Conservation (phyloP, 2,113 vertebrate genomes). For the Heterotis niloticus region DNA sequence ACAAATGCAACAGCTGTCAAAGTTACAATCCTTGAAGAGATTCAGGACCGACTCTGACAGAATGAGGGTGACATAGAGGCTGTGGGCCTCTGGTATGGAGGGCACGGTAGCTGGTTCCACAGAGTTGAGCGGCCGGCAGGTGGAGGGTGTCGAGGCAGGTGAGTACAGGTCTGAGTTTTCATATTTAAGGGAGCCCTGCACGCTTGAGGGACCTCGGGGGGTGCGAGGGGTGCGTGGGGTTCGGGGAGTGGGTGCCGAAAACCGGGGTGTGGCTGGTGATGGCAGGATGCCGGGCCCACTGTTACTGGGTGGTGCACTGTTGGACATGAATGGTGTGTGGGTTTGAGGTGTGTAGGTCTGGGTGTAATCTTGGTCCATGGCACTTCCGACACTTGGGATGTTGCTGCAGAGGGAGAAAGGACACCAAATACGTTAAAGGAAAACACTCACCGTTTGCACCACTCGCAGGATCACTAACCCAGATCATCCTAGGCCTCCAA, state of each 20-base stretch:
- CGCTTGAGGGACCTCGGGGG: constrained; percentile 87
- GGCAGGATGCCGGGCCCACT: constrained; percentile 86
- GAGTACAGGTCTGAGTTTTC: constrained; percentile 96
- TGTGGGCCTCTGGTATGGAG: constrained; percentile 94
- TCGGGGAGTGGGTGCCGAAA: constrained; percentile 84
- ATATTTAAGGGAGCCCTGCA: constrained; percentile 90
- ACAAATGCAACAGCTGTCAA: constrained; percentile 97
- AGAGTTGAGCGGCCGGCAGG: constrained; percentile 89
- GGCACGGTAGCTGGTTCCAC: constrained; percentile 93
- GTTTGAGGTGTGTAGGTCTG: constrained; percentile 91
- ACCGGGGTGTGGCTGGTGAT: constrained; percentile 91
- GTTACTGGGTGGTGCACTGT: constrained; percentile 92
- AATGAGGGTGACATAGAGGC: constrained; percentile 96
- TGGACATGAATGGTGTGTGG: constrained; percentile 88
- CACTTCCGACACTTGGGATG: constrained; percentile 79
- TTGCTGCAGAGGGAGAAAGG: constrained; percentile 49
- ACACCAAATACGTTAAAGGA: not conserved
- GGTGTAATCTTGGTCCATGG: constrained; percentile 89
- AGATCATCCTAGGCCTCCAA: constrained; percentile 52
- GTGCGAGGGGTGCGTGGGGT: constrained; percentile 92
- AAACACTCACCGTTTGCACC: not conserved
- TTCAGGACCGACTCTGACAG: constrained; percentile 97
- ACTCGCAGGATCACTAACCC: not conserved
- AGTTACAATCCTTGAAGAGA: constrained; percentile 97
- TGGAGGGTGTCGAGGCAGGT: constrained; percentile 92